These are phyloP conservation scores for Entomyzon cyanotis DNA, from an alignment of 2,113 vertebrate genomes.

Conservation along the genomic window DNA sequence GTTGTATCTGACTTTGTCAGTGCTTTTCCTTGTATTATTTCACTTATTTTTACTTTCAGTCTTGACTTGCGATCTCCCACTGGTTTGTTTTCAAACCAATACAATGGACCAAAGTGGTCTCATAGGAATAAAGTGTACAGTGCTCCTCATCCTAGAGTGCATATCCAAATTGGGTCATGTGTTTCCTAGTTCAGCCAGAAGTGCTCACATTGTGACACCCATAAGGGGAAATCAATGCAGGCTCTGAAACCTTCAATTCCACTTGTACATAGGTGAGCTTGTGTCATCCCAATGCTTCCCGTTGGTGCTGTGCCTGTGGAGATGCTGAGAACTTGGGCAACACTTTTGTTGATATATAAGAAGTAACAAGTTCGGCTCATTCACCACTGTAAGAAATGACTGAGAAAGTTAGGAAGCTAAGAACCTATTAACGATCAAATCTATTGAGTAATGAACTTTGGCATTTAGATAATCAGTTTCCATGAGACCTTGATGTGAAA, in stretches of 20 bases:
- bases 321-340: neutral
- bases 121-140: neutral
- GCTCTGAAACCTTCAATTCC: neutral
- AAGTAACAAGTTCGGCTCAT: neutral
- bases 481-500: neutral
- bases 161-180: neutral
- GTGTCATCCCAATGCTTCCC: neutral
- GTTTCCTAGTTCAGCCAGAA: neutral
- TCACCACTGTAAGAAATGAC: neutral
- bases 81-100: too few species aligned
- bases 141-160: neutral
- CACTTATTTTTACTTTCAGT: too few species aligned
- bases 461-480: neutral
- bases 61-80: too few species aligned
- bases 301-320: neutral
- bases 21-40: too few species aligned
- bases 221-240: neutral
- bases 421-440: neutral
- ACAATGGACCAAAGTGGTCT: neutral
- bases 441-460: neutral
- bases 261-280: neutral
- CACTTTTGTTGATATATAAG: neutral
- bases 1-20: too few species aligned
- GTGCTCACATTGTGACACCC: neutral
- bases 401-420: neutral